Evolutionary conservation across 2,113 vertebrate species (phyloP).

Genomic region (Rhinoptilus africanus): DNA sequence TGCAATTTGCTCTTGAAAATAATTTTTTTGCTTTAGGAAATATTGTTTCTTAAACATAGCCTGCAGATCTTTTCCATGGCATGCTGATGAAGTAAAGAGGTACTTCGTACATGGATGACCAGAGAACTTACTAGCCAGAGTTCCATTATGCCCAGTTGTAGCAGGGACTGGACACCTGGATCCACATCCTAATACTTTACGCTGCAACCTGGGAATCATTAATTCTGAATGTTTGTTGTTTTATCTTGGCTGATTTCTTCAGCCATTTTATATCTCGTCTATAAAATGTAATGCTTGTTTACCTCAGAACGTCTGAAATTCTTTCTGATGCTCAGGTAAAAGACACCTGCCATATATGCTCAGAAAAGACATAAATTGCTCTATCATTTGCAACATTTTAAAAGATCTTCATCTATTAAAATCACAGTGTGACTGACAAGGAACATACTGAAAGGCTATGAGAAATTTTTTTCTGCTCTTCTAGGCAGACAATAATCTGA

Average conservation of each 20-base stretch:
- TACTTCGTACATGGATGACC: not conserved
- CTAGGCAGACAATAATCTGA: slow-evolving; percentile 44
- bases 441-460: slow-evolving; percentile 34
- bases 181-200: not conserved
- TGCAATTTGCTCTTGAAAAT: not conserved
- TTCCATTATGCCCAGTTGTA: not conserved
- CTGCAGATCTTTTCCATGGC: not conserved
- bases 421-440: slow-evolving; percentile 53
- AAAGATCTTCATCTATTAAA: slow-evolving; percentile 54
- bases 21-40: not conserved
- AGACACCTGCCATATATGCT: slow-evolving; percentile 46
- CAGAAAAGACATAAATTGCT: slow-evolving; percentile 42
- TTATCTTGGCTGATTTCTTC: not conserved
- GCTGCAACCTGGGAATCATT: not conserved
- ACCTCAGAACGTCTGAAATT: not conserved
- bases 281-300: not conserved
- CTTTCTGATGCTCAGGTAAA: slow-evolving; percentile 32
- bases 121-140: not conserved
- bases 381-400: slow-evolving; percentile 46
- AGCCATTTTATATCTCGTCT: not conserved
- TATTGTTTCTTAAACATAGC: not conserved
- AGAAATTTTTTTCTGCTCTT: slow-evolving; percentile 39
- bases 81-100: not conserved
- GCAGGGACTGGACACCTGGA: not conserved
- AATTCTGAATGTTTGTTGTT: not conserved